Conservation (phyloP, 1,140 invertebrate genomes). For the Procambarus virginalis region DNA sequence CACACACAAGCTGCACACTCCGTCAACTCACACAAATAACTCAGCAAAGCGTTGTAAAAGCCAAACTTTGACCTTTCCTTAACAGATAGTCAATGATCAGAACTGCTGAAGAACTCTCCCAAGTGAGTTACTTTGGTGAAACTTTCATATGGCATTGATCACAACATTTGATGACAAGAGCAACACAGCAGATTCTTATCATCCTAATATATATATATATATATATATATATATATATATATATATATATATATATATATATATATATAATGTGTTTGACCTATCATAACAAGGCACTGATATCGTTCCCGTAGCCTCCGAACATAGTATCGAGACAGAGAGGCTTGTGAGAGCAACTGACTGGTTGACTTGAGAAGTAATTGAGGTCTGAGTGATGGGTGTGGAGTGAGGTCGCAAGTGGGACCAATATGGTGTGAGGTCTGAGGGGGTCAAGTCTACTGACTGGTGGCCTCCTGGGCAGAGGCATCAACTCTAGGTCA, state of each 20-base stretch:
- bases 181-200: conserved; percentile 5
- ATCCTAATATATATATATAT: background rate
- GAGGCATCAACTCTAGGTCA: background rate
- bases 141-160: background rate
- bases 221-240: too few species aligned
- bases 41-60: background rate
- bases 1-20: background rate
- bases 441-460: background rate
- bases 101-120: background rate
- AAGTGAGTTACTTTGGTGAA: background rate
- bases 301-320: conserved; percentile 58
- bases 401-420: conserved; percentile 1
- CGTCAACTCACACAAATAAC: background rate
- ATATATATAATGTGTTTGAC: background rate
- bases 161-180: background rate
- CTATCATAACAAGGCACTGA: conserved; percentile 5
- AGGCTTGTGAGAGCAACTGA: background rate
- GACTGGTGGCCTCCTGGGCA: background rate
- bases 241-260: background rate
- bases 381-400: conserved; percentile 13
- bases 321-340: conserved; percentile 5
- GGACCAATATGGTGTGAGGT: background rate
- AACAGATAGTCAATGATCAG: background rate
- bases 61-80: background rate
- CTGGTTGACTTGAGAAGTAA: background rate